These are phyloP conservation scores for Hydrotaea cyrtoneurina DNA, from an alignment of 2,888 invertebrate species.

Conservation along the genomic window DNA sequence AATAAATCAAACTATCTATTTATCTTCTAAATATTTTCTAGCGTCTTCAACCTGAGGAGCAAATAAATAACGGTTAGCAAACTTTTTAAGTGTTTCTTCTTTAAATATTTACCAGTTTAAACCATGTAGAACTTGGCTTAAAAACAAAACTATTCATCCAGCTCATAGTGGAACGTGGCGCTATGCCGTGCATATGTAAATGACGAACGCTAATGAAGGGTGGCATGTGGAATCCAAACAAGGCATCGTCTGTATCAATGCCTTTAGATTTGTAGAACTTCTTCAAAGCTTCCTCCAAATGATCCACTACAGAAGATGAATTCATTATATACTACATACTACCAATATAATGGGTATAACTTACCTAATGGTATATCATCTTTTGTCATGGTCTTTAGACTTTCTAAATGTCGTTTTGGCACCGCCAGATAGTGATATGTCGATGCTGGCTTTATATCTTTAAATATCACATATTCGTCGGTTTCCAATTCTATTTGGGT, in stretches of 20 bases:
- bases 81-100: background rate
- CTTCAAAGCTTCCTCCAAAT: conserved; percentile 83
- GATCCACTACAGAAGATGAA: conserved; percentile 82
- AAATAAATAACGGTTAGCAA: background rate
- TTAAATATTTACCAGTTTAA: conserved; percentile 86
- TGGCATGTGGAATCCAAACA: conserved; percentile 94
- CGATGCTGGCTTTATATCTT: conserved; percentile 91
- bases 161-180: conserved; percentile 89
- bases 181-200: conserved; percentile 91
- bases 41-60: conserved; percentile 54
- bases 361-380: conserved; percentile 87
- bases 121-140: conserved; percentile 89
- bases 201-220: conserved; percentile 92
- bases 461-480: conserved; percentile 89
- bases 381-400: conserved; percentile 85
- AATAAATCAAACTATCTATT: conserved; percentile 28
- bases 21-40: conserved; percentile 52
- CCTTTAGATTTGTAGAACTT: conserved; percentile 82
- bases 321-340: no score
- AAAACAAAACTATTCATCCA: conserved; percentile 85
- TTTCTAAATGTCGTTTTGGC: conserved; percentile 88
- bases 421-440: conserved; percentile 90
- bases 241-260: conserved; percentile 81
- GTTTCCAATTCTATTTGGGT: conserved; percentile 87
- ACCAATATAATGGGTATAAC: conserved; percentile 68